These are phyloP conservation scores for Avahi laniger DNA, from an alignment of 2,797 vertebrate genomes.

Conservation along the genomic window DNA sequence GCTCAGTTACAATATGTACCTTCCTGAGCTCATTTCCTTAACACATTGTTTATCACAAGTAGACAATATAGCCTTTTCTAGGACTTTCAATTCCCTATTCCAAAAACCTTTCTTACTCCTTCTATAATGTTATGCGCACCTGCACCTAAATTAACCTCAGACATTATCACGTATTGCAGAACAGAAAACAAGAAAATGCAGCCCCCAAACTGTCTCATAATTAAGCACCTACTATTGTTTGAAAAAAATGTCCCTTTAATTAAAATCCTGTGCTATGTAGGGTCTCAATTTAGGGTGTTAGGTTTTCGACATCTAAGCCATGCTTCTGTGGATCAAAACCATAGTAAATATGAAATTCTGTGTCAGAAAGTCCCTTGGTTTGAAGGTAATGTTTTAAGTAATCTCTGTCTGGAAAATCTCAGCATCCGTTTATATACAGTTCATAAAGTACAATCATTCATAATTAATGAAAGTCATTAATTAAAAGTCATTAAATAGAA, in stretches of 20 bases:
- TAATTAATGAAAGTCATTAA: conserved; percentile 51
- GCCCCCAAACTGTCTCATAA: background rate
- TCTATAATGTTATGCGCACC: background rate
- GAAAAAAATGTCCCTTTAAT: background rate
- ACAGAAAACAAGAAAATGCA: background rate
- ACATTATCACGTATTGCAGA: background rate
- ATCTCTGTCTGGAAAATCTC: conserved; percentile 34
- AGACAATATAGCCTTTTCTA: background rate
- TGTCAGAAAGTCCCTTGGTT: background rate
- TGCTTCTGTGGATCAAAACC: background rate
- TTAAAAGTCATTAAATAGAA: conserved; percentile 38
- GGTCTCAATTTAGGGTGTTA: background rate
- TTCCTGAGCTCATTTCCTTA: background rate
- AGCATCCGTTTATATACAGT: background rate
- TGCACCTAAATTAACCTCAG: background rate
- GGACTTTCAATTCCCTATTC: background rate
- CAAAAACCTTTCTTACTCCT: background rate
- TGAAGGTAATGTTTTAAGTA: conserved; percentile 32
- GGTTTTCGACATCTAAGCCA: background rate
- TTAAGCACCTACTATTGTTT: background rate
- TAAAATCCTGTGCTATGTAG: background rate
- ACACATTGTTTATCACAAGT: background rate
- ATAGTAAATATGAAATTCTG: background rate
- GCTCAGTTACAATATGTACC: background rate
- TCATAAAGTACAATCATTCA: conserved; percentile 15